These are phyloP conservation scores for Hedychridium roseum DNA, from an alignment of 2,888 invertebrate genomes.

Conservation along the genomic window DNA sequence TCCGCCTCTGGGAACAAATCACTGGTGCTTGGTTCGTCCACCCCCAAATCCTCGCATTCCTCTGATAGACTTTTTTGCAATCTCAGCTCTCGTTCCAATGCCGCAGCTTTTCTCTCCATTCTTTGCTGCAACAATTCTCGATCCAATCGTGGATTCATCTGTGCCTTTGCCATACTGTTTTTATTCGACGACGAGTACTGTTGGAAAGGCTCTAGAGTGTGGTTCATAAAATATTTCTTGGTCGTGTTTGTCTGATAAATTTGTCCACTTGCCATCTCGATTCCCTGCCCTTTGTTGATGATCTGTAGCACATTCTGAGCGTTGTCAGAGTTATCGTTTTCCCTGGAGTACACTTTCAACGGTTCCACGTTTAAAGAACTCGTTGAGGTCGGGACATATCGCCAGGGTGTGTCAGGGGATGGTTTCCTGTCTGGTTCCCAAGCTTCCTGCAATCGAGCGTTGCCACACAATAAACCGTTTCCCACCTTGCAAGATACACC, in stretches of 20 bases:
- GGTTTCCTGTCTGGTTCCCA: slow-evolving; percentile 60
- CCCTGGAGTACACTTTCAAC: slow-evolving; percentile 45
- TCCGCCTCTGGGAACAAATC: slow-evolving; percentile 83
- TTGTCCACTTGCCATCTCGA: slow-evolving; percentile 54
- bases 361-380: slow-evolving; percentile 52
- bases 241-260: slow-evolving; percentile 51
- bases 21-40: slow-evolving; percentile 81
- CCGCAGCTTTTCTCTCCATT: slow-evolving; percentile 63
- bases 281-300: slow-evolving; percentile 57
- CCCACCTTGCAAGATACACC: slow-evolving; percentile 52
- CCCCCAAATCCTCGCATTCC: slow-evolving; percentile 81
- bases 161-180: slow-evolving; percentile 41
- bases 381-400: slow-evolving; percentile 54
- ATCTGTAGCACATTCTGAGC: slow-evolving; percentile 57
- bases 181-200: slow-evolving; percentile 54
- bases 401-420: slow-evolving; percentile 61
- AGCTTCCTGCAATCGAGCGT: slow-evolving; percentile 59
- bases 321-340: slow-evolving; percentile 47
- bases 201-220: slow-evolving; percentile 53
- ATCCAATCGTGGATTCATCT: slow-evolving; percentile 47
- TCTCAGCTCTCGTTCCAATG: slow-evolving; percentile 67
- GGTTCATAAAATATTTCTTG: slow-evolving; percentile 60
- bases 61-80: slow-evolving; percentile 78
- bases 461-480: slow-evolving; percentile 58
- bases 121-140: slow-evolving; percentile 53